phyloP scores from a whole-genome alignment of 2,113 vertebrate species.

The Caranx melampygus region DNA sequence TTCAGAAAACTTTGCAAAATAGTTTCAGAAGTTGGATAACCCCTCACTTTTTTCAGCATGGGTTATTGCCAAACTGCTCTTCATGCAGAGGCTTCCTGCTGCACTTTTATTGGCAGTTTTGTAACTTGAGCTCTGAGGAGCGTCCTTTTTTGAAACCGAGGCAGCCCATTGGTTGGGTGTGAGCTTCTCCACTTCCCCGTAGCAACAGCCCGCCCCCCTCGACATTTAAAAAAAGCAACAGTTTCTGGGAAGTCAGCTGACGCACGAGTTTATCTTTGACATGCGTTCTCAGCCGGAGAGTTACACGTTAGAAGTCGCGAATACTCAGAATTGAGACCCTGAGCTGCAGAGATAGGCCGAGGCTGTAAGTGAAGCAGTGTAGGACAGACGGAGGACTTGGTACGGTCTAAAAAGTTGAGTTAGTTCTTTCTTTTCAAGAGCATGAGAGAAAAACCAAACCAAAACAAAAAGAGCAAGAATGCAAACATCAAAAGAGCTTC shows the following conservation, averaged over 20 bases:
- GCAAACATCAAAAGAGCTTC: not conserved
- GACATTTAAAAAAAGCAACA: constrained; percentile 73
- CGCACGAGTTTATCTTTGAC: constrained; percentile 71
- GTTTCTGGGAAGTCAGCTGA: constrained; percentile 82
- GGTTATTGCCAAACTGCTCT: constrained; percentile 4
- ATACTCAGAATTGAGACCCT: constrained; percentile 62
- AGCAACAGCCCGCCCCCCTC: constrained; percentile 75
- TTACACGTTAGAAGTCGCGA: constrained; percentile 18
- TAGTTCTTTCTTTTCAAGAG: no score
- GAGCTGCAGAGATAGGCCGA: constrained; percentile 41
- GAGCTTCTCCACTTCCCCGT: constrained; percentile 62
- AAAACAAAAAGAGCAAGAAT: not conserved
- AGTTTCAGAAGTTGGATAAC: not conserved
- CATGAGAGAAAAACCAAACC: no score
- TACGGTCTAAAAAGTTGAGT: not conserved
- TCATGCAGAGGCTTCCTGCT: not conserved
- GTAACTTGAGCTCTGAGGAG: constrained; percentile 57
- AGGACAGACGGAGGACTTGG: not conserved
- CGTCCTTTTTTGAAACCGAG: not conserved
- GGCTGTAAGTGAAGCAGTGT: not conserved
- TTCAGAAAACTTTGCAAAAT: not conserved
- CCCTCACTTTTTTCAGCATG: not conserved
- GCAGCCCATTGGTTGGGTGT: constrained; percentile 48
- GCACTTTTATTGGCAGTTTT: constrained; percentile 2
- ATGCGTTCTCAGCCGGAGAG: not conserved